These are phyloP conservation scores for Halocynthia roretzi DNA, from an alignment of 23 tunicate species.

Conservation along the genomic window DNA sequence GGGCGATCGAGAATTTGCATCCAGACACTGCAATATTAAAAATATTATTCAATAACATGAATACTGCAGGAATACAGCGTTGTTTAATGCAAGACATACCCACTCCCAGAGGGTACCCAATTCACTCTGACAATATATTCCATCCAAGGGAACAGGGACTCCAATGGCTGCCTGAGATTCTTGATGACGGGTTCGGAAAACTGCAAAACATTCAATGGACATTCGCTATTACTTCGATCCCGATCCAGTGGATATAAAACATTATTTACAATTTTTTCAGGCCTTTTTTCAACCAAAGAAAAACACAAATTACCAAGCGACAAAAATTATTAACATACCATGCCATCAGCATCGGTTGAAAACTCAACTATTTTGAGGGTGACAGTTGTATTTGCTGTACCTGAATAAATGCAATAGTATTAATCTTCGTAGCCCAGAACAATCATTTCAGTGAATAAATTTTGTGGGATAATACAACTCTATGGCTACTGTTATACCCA, in stretches of 20 bases:
- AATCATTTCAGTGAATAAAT: not conserved
- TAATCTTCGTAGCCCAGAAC: not conserved
- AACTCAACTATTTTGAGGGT: conserved; percentile 53
- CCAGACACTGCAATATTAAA: conserved; percentile 53
- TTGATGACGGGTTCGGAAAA: conserved; percentile 40
- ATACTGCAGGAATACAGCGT: not conserved
- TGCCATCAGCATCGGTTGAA: conserved; percentile 33
- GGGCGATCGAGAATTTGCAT: conserved; percentile 71
- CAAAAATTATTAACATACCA: conserved; percentile 44
- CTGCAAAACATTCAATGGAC: conserved; percentile 9
- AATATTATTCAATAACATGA: not conserved
- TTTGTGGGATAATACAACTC: not conserved
- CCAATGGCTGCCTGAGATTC: conserved; percentile 36
- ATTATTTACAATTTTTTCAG: too few species aligned
- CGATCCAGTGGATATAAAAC: not conserved
- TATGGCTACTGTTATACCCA: not conserved
- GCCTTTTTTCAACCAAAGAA: too few species aligned
- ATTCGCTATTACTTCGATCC: not conserved
- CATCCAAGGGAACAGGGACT: conserved; percentile 63
- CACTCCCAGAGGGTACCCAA: conserved; percentile 84
- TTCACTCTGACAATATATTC: conserved; percentile 82
- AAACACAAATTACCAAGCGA: too few species aligned
- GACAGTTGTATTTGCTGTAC: conserved; percentile 58
- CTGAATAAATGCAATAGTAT: conserved; percentile 18
- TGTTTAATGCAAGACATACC: conserved; percentile 27